Conservation (phyloP, 2,113 vertebrate species). For the Nerophis lumbriciformis region DNA sequence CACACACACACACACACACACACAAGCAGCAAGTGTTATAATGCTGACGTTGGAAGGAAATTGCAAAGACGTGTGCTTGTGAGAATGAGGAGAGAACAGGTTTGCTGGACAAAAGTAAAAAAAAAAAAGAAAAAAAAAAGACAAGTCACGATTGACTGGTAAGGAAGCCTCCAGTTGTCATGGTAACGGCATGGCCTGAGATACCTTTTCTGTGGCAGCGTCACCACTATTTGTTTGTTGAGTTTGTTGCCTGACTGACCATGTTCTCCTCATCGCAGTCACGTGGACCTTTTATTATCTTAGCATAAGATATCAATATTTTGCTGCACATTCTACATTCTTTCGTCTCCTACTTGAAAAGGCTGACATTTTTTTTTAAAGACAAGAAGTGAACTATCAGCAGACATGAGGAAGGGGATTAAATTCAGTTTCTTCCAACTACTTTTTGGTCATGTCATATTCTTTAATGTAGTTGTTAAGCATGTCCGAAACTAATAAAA, state of each 20-base stretch:
- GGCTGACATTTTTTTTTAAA: no score
- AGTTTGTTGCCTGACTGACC: conserved; percentile 25
- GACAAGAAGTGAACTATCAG: no score
- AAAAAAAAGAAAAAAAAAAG: conserved; percentile 36
- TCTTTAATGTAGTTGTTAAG: no score
- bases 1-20: conserved; percentile 27
- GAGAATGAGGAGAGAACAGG: conserved; percentile 10
- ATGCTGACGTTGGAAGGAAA: conserved; percentile 18
- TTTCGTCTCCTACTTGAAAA: no score
- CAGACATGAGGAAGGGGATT: no score
- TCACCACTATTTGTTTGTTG: conserved; percentile 25
- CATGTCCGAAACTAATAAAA: no score
- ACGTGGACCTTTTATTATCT: no score
- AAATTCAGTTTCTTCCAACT: no score
- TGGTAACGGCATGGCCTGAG: conserved; percentile 74
- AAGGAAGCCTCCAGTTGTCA: conserved; percentile 69
- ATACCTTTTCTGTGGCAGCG: conserved; percentile 28
- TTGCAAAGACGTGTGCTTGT: background rate
- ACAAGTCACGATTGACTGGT: conserved; percentile 65
- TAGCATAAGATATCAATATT: no score
- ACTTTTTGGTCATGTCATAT: no score
- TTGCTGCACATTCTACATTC: no score
- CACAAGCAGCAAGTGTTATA: conserved; percentile 5
- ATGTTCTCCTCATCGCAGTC: background rate
- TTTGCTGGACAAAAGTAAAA: conserved; percentile 30